Base-by-base conservation (phyloP, 2,888 invertebrate species). In the Drosophila paranaensis region DNA sequence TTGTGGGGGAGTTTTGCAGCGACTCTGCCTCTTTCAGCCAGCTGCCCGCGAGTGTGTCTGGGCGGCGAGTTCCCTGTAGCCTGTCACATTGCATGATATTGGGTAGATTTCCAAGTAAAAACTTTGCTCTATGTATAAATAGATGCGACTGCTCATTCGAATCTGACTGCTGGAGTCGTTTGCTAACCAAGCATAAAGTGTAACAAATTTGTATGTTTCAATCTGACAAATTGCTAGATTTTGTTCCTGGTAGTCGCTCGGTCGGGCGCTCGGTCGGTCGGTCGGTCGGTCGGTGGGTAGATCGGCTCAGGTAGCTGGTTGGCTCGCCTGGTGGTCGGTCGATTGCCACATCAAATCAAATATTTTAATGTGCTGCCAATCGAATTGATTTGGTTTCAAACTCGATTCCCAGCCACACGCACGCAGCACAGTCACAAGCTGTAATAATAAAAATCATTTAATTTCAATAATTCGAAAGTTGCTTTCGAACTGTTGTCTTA, bases 121-220 rank as follows among this genome's bases (percentile, higher is more conserved):
- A 72, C 60, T 71, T 69, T 46, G 43, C 69, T 60, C 60, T 60
- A 69, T 66, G 69, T 82, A 83, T 75, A 81, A 69, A 83, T 81
- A 83, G 74, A 65, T 56, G 27, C 35, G 63, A 37, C 48, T 67
- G 66, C 55, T 42, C 62, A 62, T 57, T 71, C 50, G 48, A 11
- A 62, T 51, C n/a, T 50, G 51, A 51, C 63, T 51, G 37, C 37
- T 57, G 20, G 56, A 71, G 72, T 53, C 40, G 35, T 61, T 69
- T 60, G 61, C 73, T 75, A 77, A 68, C 68, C 68, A 65, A 79
- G 79, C 79, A 68, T 82, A 81, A 80, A 69, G 62, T 83, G 82
- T 79, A 79, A 85, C 86, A 75, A 86, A 86, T 86, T 85, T 87
- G 85, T 81, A 86, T 86, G 88, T 86, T 87, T 86, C 85, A 87